Base-by-base conservation (phyloP, 2,797 vertebrate species). In the Trachops cirrhosus region DNA sequence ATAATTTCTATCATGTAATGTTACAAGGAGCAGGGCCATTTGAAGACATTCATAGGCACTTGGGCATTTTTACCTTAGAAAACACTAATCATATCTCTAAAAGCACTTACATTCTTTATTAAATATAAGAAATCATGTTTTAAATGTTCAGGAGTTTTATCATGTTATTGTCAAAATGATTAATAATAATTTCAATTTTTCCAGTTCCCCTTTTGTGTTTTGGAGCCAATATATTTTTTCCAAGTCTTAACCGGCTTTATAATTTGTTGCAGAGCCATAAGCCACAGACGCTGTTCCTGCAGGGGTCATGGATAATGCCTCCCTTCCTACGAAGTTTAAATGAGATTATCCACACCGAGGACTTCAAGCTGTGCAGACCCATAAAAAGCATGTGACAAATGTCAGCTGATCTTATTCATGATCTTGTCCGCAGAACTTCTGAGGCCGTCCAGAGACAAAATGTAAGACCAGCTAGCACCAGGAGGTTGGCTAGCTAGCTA, bases 101-200 rank as follows among this genome's bases (percentile, higher is more conserved):
- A 46, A 88, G 64, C 16, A 59, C 21, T 50, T 50, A 29, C 1
- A 34, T 14, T 34, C 22, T 46, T 88, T 79, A 54, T 85, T 86
- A 78, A 86, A 29, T 44, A 74, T n/a, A 50, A 86, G 21, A 10
- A 32, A 39, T n/a, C 3, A 10, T 54, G 16, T 73, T 48, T 22
- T 11, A 92, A 74, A 68, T 21, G 59, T 57, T 29, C 44, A 39
- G 12, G 19, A 82, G 11, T 37, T 79, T 73, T 32, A 77, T 52
- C 22, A 54, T 62, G 68, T 75, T 78, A 48, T 37, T 91, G 24
- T 80, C 39, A 89, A 93, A 37, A 29, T 68, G 34, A 73, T 92
- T 37, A 19, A 54, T 68, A 86, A 54, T 54, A 50, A 68, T 62
- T 78, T 85, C 24, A 0, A 26, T 64, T 68, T 67, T 50, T 67